Evolutionary conservation across 2,113 vertebrate genomes (phyloP), one percentile per base, ranked within the genome.

Genomic region (Forbesichthys agassizii): DNA sequence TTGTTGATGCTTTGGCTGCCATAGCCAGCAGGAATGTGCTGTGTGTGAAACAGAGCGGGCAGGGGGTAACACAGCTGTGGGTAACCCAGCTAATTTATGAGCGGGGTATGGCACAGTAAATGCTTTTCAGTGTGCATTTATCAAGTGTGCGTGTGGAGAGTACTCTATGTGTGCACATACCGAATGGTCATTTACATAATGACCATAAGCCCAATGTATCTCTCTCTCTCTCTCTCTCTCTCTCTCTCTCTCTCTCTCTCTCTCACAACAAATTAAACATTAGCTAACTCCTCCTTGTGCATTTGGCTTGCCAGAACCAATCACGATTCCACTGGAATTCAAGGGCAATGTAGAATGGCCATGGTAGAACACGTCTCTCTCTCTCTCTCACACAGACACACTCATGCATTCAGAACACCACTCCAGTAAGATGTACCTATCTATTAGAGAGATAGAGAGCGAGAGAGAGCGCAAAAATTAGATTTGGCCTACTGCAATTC

Each of bases 231-330:
- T 33, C 51, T 61, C 49, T 66, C 27, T 60, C 57, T 20, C 46
- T 66, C n/a, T 76, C 66, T 71, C 55, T 64, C 61, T 61, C 55
- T 59, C 63, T 66, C 47, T 33, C 51, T 61, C 49, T 66, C 27
- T 60, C 57, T 20, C 46, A 53, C 51, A 71, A 66, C 9, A 46
- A 64, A 48, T 27, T 62, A 68, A 48, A 61, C 33, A 58, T 58
- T 36, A 59, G 58, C 49, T 68, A 70, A 62, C 49, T 60, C 16
- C 58, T 74, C 62, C 47, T 75, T 20, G 57, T 80, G 56, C 11
- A 77, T 66, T 68, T 27, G 59, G 66, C 60, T 65, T 53, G 60
- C 11, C 9, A 9, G 70, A 77, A 69, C 66, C 57, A 81, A 66
- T 82, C 67, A 65, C 73, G 49, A 68, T 10, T 54, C 48, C 66